Evolutionary conservation across 1,140 invertebrate species (phyloP).

Genomic region (Bombus soroeensis): DNA sequence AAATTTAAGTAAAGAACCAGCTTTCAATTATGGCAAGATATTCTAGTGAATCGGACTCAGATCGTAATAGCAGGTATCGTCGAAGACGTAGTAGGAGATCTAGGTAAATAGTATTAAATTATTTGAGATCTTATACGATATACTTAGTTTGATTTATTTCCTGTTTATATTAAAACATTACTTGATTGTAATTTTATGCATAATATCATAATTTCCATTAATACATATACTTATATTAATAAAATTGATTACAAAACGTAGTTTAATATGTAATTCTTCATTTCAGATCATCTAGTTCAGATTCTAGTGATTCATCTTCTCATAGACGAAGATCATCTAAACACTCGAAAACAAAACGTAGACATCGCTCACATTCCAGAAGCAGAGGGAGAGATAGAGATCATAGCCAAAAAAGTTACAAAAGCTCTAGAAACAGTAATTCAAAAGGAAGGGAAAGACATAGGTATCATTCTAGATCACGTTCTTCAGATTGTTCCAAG

Average conservation of each 20-base stretch:
- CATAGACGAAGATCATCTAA: slow-evolving; percentile 76
- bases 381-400: slow-evolving; percentile 75
- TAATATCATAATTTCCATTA: not conserved
- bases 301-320: slow-evolving; percentile 76
- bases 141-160: not conserved
- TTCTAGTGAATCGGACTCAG: slow-evolving; percentile 79
- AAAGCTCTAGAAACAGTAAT: slow-evolving; percentile 70
- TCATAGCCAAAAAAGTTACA: slow-evolving; percentile 71
- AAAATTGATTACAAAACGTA: too few species aligned
- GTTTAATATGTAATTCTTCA: not conserved
- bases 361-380: slow-evolving; percentile 75
- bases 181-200: not conserved
- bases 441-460: slow-evolving; percentile 77
- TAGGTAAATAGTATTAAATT: slow-evolving; percentile 65
- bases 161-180: not conserved
- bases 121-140: not conserved
- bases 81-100: slow-evolving; percentile 75
- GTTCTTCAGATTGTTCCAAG: slow-evolving; percentile 72
- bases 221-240: not conserved
- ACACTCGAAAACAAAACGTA: slow-evolving; percentile 75
- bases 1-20: not conserved
- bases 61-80: slow-evolving; percentile 75
- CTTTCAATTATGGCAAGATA: slow-evolving; percentile 75
- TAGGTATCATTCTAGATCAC: slow-evolving; percentile 74
- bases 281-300: slow-evolving; percentile 77